Evolutionary conservation across 2,888 invertebrate species (phyloP), one percentile per base, ranked within the genome.

Genomic region (Parelbella ahira): DNA sequence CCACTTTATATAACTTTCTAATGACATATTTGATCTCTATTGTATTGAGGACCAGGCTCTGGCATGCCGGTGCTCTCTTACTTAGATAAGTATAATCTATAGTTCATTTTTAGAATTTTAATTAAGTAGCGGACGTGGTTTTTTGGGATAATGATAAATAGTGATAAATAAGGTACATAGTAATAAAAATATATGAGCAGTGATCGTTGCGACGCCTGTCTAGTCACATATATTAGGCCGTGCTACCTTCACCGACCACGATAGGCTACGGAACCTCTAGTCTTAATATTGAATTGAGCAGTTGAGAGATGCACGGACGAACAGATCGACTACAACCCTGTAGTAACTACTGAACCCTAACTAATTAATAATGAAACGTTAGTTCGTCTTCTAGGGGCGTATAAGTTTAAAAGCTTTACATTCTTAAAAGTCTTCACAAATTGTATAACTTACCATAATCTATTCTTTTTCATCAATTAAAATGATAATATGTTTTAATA

Each of bases 251-350:
- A 70, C 67, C 72, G 63, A 63, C 62, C 63, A 68, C 72, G 71
- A 63, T 63, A 64, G 64, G 62, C 70, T 70, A 68, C 58, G 62
- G 64, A 66, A 63, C 65, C 49, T 58, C 66, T 72, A 79, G 60
- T 69, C 72, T 78, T 80, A 78, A 68, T 63, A 72, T 60, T 78
- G 72, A 81, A 81, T 84, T 84, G 83, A 83, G 82, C 83, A 82
- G 75, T 74, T 70, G 68, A 68, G 65, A 77, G 68, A 76, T 77
- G 79, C 77, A 79, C 76, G 83, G 80, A 82, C 77, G 80, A 76
- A 79, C 81, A 77, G 72, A 81, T 76, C 74, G 68, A 78, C 77
- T 69, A 69, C 68, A 72, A 77, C 81, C 78, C 80, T 79, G 82
- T 74, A 66, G 61, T 73, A 65, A 65, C 78, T 82, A 81, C 78